These are phyloP conservation scores for Eubasilissa splendida DNA, from an alignment of 2,888 invertebrate species.

Conservation along the genomic window DNA sequence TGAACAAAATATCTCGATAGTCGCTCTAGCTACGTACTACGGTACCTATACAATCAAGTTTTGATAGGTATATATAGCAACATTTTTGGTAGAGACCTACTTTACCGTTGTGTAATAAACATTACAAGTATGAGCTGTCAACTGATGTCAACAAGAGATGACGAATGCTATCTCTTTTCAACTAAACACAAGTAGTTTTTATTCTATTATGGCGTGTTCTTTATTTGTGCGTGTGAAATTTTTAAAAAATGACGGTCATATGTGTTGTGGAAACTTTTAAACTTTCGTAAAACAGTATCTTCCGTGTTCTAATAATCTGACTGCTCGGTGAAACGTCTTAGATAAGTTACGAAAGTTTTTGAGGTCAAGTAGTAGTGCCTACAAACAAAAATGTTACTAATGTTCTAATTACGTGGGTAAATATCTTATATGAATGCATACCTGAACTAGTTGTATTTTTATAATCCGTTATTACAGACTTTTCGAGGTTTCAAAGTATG, in stretches of 20 bases:
- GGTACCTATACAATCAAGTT: not conserved
- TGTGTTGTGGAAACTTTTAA: slow-evolving; percentile 25
- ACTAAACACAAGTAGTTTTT: slow-evolving; percentile 51
- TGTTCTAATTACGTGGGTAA: slow-evolving; percentile 55
- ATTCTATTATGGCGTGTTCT: slow-evolving; percentile 47
- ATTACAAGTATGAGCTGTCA: slow-evolving; percentile 47
- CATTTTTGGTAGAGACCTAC: slow-evolving; percentile 49
- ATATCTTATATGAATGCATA: slow-evolving; percentile 50
- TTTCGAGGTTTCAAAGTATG: slow-evolving; percentile 43
- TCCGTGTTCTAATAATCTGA: slow-evolving; percentile 25
- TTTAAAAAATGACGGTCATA: slow-evolving; percentile 41
- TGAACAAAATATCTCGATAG: not conserved
- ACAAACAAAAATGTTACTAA: slow-evolving; percentile 52
- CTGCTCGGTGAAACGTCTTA: slow-evolving; percentile 44
- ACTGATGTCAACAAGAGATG: slow-evolving; percentile 55
- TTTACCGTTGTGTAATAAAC: slow-evolving; percentile 57
- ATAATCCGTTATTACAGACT: slow-evolving; percentile 51
- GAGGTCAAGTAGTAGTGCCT: slow-evolving; percentile 50
- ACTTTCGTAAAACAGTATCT: slow-evolving; percentile 42
- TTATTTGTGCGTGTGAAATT: slow-evolving; percentile 35
- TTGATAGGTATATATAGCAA: slow-evolving; percentile 31
- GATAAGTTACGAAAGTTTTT: slow-evolving; percentile 52
- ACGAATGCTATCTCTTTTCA: slow-evolving; percentile 54
- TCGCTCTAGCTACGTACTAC: not conserved
- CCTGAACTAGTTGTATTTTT: slow-evolving; percentile 50